Conservation (phyloP, 35 echinoderm and acorn worm species). For the Anneissia japonica region DNA sequence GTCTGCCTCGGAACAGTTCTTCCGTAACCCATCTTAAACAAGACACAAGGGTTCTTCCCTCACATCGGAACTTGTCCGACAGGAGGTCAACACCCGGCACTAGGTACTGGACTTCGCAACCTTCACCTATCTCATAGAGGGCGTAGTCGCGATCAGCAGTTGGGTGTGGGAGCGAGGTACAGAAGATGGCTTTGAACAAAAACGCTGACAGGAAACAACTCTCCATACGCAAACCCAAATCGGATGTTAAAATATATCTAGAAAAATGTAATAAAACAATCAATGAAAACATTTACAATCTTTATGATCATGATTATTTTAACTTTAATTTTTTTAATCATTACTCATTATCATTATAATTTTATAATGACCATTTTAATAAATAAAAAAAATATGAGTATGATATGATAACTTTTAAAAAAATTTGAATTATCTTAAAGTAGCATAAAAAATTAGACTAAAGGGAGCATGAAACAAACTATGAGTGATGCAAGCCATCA, state of each 20-base stretch:
- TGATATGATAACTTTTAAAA: too few relatives aligned
- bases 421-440: too few relatives aligned
- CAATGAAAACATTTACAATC: too few relatives aligned
- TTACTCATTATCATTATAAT: too few relatives aligned
- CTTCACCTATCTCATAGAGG: conserved; percentile 94
- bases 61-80: conserved; percentile 90
- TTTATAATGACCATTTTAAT: too few relatives aligned
- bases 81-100: conserved; percentile 80
- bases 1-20: conserved; percentile 87
- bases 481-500: too few relatives aligned
- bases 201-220: conserved; percentile 90
- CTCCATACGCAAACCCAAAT: conserved; percentile 83
- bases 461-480: too few relatives aligned
- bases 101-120: conserved; percentile 96
- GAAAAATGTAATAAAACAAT: not conserved
- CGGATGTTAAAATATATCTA: conserved; percentile 86
- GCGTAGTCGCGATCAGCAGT: conserved; percentile 92
- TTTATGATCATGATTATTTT: too few relatives aligned
- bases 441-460: too few relatives aligned
- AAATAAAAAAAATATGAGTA: too few relatives aligned
- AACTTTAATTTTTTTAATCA: too few relatives aligned
- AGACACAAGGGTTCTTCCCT: conserved; percentile 82
- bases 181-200: conserved; percentile 90
- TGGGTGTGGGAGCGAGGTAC: conserved; percentile 82
- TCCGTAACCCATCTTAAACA: conserved; percentile 85